A percentile compares a stretch with the other conserved stretches of the same genome.
Evolutionary conservation across 2,113 vertebrate species (phyloP).

Genomic region (Cheirogaleus medius): DNA sequence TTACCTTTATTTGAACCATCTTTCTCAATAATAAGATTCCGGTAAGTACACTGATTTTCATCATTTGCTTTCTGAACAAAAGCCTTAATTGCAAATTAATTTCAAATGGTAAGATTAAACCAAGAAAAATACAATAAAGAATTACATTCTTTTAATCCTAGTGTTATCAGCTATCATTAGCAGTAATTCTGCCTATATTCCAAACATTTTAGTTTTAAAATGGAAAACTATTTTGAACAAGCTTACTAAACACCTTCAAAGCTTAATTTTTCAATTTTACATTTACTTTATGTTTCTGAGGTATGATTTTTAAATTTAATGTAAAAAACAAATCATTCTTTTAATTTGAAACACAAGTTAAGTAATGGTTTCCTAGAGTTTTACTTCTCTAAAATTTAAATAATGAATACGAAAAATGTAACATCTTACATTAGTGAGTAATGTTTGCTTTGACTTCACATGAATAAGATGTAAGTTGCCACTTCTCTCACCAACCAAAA

Average conservation of each 20-base stretch:
- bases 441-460: conserved; percentile 90
- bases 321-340: background rate
- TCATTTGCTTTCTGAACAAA: conserved; percentile 84
- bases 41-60: conserved; percentile 86
- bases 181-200: background rate
- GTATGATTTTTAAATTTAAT: background rate
- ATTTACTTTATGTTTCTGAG: background rate
- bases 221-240: conserved; percentile 4
- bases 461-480: conserved; percentile 95
- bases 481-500: conserved; percentile 95
- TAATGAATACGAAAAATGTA: background rate
- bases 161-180: background rate
- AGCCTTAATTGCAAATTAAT: conserved; percentile 85
- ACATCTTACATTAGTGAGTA: conserved; percentile 90
- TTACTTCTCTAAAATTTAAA: background rate
- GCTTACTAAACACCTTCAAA: background rate
- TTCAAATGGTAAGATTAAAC: conserved; percentile 39
- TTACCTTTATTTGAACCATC: conserved; percentile 87
- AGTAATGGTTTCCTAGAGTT: background rate
- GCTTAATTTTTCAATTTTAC: background rate
- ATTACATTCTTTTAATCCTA: background rate
- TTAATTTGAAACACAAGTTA: background rate
- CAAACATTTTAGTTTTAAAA: background rate
- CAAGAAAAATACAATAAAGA: background rate
- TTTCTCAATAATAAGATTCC: conserved; percentile 88